A percentile compares a stretch with the other conserved stretches of the same genome.
Evolutionary conservation across 1,140 invertebrate species (phyloP).

Genomic region (Lordiphosa clarofinis): DNA sequence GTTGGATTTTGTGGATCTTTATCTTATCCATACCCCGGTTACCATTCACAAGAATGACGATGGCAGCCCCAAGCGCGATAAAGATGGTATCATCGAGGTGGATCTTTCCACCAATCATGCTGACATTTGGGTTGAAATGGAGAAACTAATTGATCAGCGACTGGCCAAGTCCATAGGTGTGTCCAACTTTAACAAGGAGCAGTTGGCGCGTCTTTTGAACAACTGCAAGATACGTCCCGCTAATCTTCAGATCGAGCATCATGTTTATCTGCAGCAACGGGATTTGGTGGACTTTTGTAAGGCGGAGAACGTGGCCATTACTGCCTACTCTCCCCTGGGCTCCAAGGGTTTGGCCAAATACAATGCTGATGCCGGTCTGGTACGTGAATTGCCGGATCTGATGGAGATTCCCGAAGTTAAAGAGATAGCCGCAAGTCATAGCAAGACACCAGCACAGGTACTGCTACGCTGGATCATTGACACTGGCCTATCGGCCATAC

Average conservation of each 20-base stretch:
- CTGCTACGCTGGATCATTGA: slow-evolving; percentile 88
- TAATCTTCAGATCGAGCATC: slow-evolving; percentile 90
- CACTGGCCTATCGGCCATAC: slow-evolving; percentile 87
- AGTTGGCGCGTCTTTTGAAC: slow-evolving; percentile 84
- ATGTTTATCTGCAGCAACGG: slow-evolving; percentile 91
- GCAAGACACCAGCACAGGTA: slow-evolving; percentile 88
- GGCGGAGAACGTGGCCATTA: slow-evolving; percentile 86
- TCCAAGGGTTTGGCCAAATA: slow-evolving; percentile 83
- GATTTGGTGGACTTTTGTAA: slow-evolving; percentile 87
- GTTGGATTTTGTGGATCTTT: slow-evolving; percentile 91
- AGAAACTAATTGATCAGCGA: slow-evolving; percentile 85
- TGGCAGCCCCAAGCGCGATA: slow-evolving; percentile 76
- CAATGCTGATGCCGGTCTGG: slow-evolving; percentile 77
- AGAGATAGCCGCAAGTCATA: slow-evolving; percentile 85
- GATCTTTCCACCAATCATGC: slow-evolving; percentile 86
- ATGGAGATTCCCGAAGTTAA: slow-evolving; percentile 85
- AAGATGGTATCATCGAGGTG: slow-evolving; percentile 83
- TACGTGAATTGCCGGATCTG: slow-evolving; percentile 83
- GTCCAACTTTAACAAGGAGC: slow-evolving; percentile 88
- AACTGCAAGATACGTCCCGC: slow-evolving; percentile 85
- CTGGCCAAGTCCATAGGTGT: slow-evolving; percentile 86
- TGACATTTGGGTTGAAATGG: slow-evolving; percentile 89
- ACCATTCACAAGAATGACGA: slow-evolving; percentile 80
- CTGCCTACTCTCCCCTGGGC: slow-evolving; percentile 91
- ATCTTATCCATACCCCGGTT: slow-evolving; percentile 91